Percentiles rank a stretch among this genome's conserved stretches.
Evolutionary conservation across 2,888 invertebrate genomes (phyloP).

Genomic region (Bugula neritina): DNA sequence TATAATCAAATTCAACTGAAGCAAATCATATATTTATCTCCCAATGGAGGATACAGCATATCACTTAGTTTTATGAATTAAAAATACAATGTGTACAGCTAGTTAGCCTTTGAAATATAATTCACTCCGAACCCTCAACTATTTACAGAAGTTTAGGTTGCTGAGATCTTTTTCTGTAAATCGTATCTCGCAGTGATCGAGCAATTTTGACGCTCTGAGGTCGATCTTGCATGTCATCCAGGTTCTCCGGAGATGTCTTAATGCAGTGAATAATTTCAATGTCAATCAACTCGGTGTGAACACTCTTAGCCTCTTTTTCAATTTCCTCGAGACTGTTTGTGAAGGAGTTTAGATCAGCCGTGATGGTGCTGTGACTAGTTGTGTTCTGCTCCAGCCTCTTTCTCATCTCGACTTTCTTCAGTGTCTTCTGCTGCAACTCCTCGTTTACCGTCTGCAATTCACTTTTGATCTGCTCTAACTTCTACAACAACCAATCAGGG

Average conservation of each 20-base stretch:
- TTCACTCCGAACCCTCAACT: too few relatives aligned
- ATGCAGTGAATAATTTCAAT: slow-evolving; percentile 48
- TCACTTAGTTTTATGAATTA: too few relatives aligned
- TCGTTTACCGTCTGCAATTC: slow-evolving; percentile 18
- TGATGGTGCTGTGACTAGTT: slow-evolving; percentile 39
- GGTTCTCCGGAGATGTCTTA: slow-evolving; percentile 47
- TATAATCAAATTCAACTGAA: too few relatives aligned
- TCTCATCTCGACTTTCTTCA: slow-evolving; percentile 36
- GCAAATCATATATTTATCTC: too few relatives aligned
- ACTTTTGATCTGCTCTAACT: slow-evolving; percentile 10
- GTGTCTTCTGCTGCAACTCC: slow-evolving; percentile 9
- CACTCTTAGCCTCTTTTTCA: slow-evolving; percentile 41
- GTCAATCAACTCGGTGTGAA: slow-evolving; percentile 41
- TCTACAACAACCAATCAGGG: not conserved
- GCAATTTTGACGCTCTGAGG: slow-evolving; percentile 47
- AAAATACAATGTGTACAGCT: too few relatives aligned
- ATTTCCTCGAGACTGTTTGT: slow-evolving; percentile 40
- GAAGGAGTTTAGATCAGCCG: slow-evolving; percentile 41
- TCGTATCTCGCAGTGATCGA: slow-evolving; percentile 46
- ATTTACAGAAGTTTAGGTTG: not conserved
- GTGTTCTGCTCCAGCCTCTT: slow-evolving; percentile 40
- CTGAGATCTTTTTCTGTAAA: slow-evolving; percentile 33
- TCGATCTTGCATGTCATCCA: slow-evolving; percentile 47
- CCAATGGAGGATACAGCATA: too few relatives aligned
- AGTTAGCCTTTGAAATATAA: too few relatives aligned